Base-by-base conservation (phyloP, 2,113 vertebrate genomes). In the Loxodonta africana region DNA sequence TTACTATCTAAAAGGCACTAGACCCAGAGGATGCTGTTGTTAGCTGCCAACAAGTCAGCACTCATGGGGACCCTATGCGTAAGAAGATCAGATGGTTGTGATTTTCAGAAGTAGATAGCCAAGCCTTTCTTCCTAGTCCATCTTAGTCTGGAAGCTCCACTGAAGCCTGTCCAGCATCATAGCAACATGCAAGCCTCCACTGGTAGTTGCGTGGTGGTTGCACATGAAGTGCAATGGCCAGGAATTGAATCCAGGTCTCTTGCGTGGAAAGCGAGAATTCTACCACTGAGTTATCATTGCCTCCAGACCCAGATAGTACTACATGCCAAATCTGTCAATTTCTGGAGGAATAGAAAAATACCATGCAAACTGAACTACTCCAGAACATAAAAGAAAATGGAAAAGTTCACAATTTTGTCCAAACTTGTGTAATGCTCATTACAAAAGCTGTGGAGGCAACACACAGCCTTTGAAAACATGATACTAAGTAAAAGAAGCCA, bases 351-450 rank as follows among this genome's bases (percentile, higher is more conserved):
- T 44, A 92, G 69, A 62, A 90, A 88, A 90, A 83, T 3, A 28
- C 1, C 41, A 80, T 20, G 62, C n/a, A 51, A 83, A 67, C 33
- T 9, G 48, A 94, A 88, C 41, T 26, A 73, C 37, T 84, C 28
- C 63, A n/a, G 44, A 81, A 51, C 28, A 41, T 60, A 78, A 83
- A 95, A 95, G 30, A 77, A 90, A 83, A 94, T n/a, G 7, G 46
- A 51, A 80, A 86, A 90, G 6, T 44, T 25, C 18, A 60, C 74
- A 28, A 71, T 86, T 81, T 92, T 71, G 67, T 69, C 87, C 71
- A 84, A 37, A 44, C 11, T 20, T 25, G 51, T 41, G 41, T 18
- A 51, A 53, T 28, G 41, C 14, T 81, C 83, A 81, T 2, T 14
- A 77, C 37, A 84, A 73, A 89, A 82, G 80, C 67, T 20, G 25